A percentile compares a stretch with the other conserved stretches of the same genome.
Conservation (phyloP, 2,888 invertebrate species). For the Eupithecia exiguata region DNA sequence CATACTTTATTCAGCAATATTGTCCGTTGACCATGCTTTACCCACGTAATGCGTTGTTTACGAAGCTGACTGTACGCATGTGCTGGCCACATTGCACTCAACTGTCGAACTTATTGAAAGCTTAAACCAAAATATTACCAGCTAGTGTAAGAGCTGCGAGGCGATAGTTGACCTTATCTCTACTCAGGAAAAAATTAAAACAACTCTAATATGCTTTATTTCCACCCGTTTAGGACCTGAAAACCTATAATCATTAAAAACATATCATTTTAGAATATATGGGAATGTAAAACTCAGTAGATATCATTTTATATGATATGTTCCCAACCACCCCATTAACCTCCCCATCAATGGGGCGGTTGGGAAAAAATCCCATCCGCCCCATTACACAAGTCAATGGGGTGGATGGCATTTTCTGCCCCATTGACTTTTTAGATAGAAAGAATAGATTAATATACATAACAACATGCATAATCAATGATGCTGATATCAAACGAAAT, state of each 20-base stretch:
- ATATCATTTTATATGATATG: no score
- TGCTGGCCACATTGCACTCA: constrained; percentile 72
- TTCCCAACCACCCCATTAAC: no score
- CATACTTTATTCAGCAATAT: neutral
- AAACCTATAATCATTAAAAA: neutral
- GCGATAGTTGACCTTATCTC: neutral
- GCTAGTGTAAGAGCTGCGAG: constrained; percentile 46
- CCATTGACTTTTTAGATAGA: no score
- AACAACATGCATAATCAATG: no score
- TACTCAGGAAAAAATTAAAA: neutral
- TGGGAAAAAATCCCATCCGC: no score
- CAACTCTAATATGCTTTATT: neutral
- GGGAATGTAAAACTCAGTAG: neutral
- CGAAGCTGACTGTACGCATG: constrained; percentile 56
- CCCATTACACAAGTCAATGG: no score
- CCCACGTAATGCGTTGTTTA: constrained; percentile 28
- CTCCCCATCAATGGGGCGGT: no score
- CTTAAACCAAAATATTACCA: constrained; percentile 58
- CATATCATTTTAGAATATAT: neutral
- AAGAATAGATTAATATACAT: no score
- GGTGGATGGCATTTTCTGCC: no score
- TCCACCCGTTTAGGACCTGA: neutral
- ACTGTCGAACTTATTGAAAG: constrained; percentile 60
- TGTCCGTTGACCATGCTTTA: neutral
- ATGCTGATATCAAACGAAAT: no score